A percentile compares a stretch with the other conserved stretches of the same genome.
Evolutionary conservation across 2,797 vertebrate genomes (phyloP).

Genomic region (Stomatorhinus walkeri): DNA sequence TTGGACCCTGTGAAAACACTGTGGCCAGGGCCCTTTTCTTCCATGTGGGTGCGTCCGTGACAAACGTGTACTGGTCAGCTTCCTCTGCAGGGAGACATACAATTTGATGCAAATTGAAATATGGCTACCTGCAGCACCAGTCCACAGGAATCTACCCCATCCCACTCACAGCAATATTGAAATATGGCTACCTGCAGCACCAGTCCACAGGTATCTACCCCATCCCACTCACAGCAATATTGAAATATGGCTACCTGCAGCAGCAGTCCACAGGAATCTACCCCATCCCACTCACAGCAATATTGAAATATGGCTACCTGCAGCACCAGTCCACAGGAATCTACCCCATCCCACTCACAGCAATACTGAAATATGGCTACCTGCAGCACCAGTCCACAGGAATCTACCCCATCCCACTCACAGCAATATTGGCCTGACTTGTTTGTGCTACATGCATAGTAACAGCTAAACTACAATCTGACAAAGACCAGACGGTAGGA

Average conservation of each 20-base stretch:
- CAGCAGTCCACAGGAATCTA: not conserved
- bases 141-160: not conserved
- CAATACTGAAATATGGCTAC: not conserved
- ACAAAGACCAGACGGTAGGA: not conserved
- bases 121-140: not conserved
- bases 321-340: not conserved
- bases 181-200: not conserved
- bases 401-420: not conserved
- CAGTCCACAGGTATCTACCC: not conserved
- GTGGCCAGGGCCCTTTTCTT: slow-evolving; percentile 58
- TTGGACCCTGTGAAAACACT: slow-evolving; percentile 50
- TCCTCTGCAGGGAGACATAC: slow-evolving; percentile 53
- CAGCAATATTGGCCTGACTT: not conserved
- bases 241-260: not conserved
- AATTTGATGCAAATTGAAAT: too few species aligned
- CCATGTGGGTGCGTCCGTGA: slow-evolving; percentile 53
- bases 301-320: not conserved
- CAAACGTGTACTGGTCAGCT: slow-evolving; percentile 62
- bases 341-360: not conserved
- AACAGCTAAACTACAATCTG: not conserved
- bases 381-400: not conserved
- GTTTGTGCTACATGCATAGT: not conserved
- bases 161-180: not conserved
- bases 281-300: not conserved
- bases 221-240: not conserved